These are phyloP conservation scores for Pocillopora verrucosa DNA, from an alignment of 64 coral and sea anemone genomes.

Conservation along the genomic window DNA sequence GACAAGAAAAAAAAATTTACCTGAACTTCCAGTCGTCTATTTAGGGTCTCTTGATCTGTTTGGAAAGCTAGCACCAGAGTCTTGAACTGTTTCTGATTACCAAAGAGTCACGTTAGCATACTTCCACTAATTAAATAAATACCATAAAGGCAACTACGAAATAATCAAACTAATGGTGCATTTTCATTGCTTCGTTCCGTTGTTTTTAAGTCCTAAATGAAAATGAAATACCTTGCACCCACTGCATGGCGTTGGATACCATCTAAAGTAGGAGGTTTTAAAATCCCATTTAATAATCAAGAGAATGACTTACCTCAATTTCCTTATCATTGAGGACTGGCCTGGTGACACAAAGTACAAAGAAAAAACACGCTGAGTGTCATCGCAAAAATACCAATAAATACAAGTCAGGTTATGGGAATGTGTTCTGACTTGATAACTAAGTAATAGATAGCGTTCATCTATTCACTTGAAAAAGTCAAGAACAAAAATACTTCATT, in stretches of 20 bases:
- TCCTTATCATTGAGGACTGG: constrained; percentile 63
- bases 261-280: background rate
- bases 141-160: no score
- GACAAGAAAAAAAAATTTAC: background rate
- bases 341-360: constrained; percentile 17
- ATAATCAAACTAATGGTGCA: no score
- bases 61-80: constrained; percentile 78
- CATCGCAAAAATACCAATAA: background rate
- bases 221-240: no score
- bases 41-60: constrained; percentile 66
- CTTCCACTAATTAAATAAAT: no score
- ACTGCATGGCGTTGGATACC: background rate
- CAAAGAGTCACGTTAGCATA: background rate
- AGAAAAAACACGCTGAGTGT: background rate
- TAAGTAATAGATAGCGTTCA: no score
- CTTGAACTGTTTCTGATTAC: constrained; percentile 71
- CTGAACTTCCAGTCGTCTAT: constrained; percentile 65
- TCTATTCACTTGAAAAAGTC: no score
- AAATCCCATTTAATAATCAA: no score
- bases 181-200: no score
- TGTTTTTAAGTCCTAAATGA: no score
- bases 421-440: no score
- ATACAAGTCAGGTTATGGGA: no score
- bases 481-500: no score
- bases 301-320: constrained; percentile 49